Base-by-base conservation (phyloP, 2,113 vertebrate genomes). In the Orcinus orca region DNA sequence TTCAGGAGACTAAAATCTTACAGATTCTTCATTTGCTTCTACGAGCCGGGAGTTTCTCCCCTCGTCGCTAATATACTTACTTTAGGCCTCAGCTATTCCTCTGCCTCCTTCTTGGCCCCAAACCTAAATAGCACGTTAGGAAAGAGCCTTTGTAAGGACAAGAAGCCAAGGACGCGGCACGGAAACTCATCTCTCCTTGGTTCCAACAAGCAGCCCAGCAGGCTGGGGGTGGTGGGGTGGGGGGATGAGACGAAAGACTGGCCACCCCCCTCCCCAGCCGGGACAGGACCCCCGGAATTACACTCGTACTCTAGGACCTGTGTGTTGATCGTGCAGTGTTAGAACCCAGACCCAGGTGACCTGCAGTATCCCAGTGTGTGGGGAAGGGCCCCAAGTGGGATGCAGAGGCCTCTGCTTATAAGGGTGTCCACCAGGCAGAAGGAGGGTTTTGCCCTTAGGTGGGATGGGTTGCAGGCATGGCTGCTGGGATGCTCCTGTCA, bases 1-100 rank as follows among this genome's bases (percentile, higher is more conserved):
- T 96, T 90, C 97, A 80, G 97, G 96, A 97, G 25, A 21, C 95
- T 41, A 83, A 77, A 9, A 38, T 77, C 97, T 87, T 67, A 44
- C 93, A 79, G 85, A 88, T 29, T 62, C 96, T 96, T 87, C 89
- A 0, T 79, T 55, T 36, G 80, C n/a, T 86, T 95, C 90, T 89
- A 44, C 1, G 6, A 96, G 90, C 94, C 50, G 47, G 0, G 3
- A 63, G 93, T 60, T 76, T 93, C 94, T 95, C 96, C 53, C 44
- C 18, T 0, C 5, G 47, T 79, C 65, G 70, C 88, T 71, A 50
- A 5, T 0, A 58, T 53, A 79, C 90, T 96, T 76, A 77, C 93
- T 94, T 96, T 47, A 95, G 68, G 91, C 82, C 53, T 33, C 65
- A 76, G 92, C 77, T 65, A 58, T 90, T 93, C 74, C 80, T 88